A percentile compares a stretch with the other conserved stretches of the same genome.
phyloP scores from a whole-genome alignment of 2,888 invertebrate species.

The Melinaea marsaeus region DNA sequence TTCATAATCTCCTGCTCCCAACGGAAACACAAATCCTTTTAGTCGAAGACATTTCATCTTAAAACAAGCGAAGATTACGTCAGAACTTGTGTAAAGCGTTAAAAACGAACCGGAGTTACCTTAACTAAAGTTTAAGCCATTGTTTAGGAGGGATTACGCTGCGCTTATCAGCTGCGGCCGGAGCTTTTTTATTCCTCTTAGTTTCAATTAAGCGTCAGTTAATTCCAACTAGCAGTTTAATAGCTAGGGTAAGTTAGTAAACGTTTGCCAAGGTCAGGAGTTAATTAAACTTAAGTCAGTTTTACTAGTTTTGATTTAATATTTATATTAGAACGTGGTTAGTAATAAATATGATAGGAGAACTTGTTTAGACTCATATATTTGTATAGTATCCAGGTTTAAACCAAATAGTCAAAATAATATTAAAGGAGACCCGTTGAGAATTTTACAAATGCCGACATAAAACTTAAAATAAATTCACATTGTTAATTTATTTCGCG shows the following conservation, averaged over 20 bases:
- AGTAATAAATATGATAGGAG: not conserved
- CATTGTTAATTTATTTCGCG: slow-evolving; percentile 64
- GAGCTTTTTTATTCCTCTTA: slow-evolving; percentile 55
- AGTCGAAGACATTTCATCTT: slow-evolving; percentile 49
- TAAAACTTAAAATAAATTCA: slow-evolving; percentile 40
- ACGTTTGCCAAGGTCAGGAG: slow-evolving; percentile 3
- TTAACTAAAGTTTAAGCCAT: slow-evolving; percentile 55
- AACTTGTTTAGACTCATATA: too few species aligned
- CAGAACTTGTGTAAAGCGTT: slow-evolving; percentile 60
- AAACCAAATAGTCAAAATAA: not conserved
- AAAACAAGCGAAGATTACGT: slow-evolving; percentile 58
- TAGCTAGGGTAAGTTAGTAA: not conserved
- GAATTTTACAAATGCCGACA: too few species aligned
- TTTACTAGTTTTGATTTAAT: not conserved
- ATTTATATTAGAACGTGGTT: not conserved
- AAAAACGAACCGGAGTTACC: slow-evolving; percentile 59
- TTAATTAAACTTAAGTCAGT: not conserved
- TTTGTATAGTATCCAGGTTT: too few species aligned
- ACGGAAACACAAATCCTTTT: slow-evolving; percentile 39
- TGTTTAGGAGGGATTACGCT: slow-evolving; percentile 63
- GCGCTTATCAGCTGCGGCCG: slow-evolving; percentile 57
- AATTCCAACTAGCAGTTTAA: slow-evolving; percentile 44
- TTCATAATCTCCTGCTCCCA: slow-evolving; percentile 24
- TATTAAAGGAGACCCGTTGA: not conserved
- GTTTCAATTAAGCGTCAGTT: slow-evolving; percentile 73